Evolutionary conservation across 2,797 vertebrate genomes (phyloP).

Genomic region (Anguilla anguilla): DNA sequence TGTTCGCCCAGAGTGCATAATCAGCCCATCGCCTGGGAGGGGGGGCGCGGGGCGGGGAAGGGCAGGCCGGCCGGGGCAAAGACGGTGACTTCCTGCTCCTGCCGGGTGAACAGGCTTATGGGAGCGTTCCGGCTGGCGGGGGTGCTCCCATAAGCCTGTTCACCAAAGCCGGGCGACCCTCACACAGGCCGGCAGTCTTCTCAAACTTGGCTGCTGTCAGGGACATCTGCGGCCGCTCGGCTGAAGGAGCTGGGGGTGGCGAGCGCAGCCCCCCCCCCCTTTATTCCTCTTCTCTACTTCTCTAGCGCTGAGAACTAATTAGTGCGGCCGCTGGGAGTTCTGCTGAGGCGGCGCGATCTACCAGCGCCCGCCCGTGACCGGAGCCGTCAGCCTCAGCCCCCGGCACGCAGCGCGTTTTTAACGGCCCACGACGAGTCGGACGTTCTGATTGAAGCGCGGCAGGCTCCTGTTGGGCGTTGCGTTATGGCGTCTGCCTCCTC

Average conservation of each 20-base stretch:
- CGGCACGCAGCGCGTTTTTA: not conserved
- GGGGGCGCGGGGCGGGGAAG: not conserved
- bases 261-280: not conserved
- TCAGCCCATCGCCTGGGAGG: not conserved
- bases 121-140: not conserved
- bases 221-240: not conserved
- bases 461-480: not conserved
- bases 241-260: not conserved
- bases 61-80: not conserved
- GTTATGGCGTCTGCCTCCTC: not conserved
- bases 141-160: too few relatives aligned
- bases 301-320: not conserved
- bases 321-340: not conserved
- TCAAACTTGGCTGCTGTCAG: not conserved
- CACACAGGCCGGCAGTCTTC: not conserved
- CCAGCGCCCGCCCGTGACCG: not conserved
- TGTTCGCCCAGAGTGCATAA: not conserved
- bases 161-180: not conserved
- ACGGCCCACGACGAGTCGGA: not conserved
- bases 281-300: not conserved
- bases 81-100: not conserved
- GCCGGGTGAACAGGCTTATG: not conserved
- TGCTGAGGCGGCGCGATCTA: not conserved
- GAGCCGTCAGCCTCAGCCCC: not conserved
- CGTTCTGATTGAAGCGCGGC: not conserved